Evolutionary conservation across 2,888 invertebrate genomes (phyloP).

Genomic region (Ectemnius cavifrons): DNA sequence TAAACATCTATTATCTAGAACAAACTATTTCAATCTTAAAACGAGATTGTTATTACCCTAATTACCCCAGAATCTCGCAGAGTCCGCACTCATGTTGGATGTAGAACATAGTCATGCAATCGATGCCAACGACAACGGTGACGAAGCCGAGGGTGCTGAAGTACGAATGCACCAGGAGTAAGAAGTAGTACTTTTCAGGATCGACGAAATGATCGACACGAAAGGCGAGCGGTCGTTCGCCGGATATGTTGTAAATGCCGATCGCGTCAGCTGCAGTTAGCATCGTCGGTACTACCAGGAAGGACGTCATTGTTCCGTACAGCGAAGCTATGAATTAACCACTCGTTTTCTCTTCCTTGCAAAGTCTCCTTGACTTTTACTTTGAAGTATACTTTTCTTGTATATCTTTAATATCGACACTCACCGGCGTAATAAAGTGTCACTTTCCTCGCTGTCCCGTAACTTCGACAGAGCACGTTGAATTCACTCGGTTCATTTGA

Average conservation of each 20-base stretch:
- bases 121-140: constrained; percentile 38
- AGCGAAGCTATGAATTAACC: constrained; percentile 30
- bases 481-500: constrained; percentile 4
- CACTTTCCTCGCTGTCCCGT: constrained; percentile 33
- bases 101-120: constrained; percentile 43
- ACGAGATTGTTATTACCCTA: too few species aligned
- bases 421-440: constrained; percentile 44
- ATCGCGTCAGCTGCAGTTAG: constrained; percentile 33
- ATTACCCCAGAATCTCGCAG: constrained; percentile 55
- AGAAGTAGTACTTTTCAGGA: constrained; percentile 45
- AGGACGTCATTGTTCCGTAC: constrained; percentile 49
- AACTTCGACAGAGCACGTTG: constrained; percentile 29
- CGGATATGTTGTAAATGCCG: constrained; percentile 37
- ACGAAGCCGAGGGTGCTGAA: constrained; percentile 40
- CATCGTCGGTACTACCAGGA: constrained; percentile 35
- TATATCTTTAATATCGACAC: neutral
- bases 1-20: too few species aligned
- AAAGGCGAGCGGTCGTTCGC: constrained; percentile 35
- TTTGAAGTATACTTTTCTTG: neutral
- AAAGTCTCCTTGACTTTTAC: neutral
- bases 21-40: too few species aligned
- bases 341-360: neutral
- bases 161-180: constrained; percentile 45
- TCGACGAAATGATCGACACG: constrained; percentile 48
- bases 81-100: constrained; percentile 50